Percentiles rank a stretch among this genome's conserved stretches.
Evolutionary conservation across 2,797 vertebrate species (phyloP).

Genomic region (Huso huso): DNA sequence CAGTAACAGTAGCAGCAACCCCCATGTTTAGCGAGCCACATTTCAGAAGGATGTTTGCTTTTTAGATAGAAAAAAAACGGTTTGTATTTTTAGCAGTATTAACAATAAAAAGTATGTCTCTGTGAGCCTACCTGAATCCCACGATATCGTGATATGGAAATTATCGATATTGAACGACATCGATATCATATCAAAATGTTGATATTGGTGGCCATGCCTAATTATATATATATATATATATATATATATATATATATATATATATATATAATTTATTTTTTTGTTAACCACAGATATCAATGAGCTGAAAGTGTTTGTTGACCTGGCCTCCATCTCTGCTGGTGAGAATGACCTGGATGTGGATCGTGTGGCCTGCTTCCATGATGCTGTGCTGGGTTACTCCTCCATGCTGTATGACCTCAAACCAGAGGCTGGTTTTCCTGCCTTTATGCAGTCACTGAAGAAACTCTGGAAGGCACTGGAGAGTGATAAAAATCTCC

Average conservation of each 20-base stretch:
- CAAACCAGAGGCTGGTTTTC: slow-evolving; percentile 54
- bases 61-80: too few relatives aligned
- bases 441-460: slow-evolving; percentile 56
- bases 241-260: not conserved
- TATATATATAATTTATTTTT: not conserved
- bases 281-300: slow-evolving; percentile 64
- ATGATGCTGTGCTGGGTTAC: slow-evolving; percentile 83
- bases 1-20: too few relatives aligned
- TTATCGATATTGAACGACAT: too few relatives aligned
- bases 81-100: too few relatives aligned
- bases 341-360: slow-evolving; percentile 95
- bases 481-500: slow-evolving; percentile 74
- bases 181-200: too few relatives aligned
- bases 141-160: too few relatives aligned
- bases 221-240: too few relatives aligned
- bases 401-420: slow-evolving; percentile 81
- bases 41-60: too few relatives aligned
- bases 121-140: too few relatives aligned
- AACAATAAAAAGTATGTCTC: too few relatives aligned
- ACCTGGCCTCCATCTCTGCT: slow-evolving; percentile 93
- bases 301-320: slow-evolving; percentile 93
- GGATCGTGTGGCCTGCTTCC: slow-evolving; percentile 89
- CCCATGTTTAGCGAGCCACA: too few relatives aligned
- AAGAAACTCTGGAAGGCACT: slow-evolving; percentile 84
- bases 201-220: too few relatives aligned